Evolutionary conservation across 2,797 vertebrate species (phyloP).

Genomic region (Rhyacichthys aspro): DNA sequence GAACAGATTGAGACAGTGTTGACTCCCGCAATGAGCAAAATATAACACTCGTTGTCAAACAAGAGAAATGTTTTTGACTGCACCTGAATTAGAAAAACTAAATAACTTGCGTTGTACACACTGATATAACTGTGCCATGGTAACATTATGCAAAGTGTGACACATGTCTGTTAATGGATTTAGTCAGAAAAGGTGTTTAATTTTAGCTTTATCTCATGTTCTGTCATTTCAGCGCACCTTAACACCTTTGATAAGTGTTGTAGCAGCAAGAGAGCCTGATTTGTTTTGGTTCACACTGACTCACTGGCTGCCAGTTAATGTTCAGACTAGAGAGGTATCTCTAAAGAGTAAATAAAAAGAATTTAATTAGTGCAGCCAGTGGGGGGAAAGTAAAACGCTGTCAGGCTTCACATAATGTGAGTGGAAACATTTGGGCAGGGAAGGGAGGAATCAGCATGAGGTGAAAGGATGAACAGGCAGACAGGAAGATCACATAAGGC

Average conservation of each 20-base stretch:
- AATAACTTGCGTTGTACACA: no score
- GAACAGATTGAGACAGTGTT: background rate
- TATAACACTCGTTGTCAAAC: no score
- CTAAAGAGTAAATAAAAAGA: slow-evolving; percentile 48
- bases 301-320: slow-evolving; percentile 38
- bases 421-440: slow-evolving; percentile 57
- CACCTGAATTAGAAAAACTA: no score
- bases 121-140: background rate
- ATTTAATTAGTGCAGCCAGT: slow-evolving; percentile 53
- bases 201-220: slow-evolving; percentile 28
- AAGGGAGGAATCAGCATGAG: slow-evolving; percentile 50
- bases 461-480: slow-evolving; percentile 46
- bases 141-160: background rate
- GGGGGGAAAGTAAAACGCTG: slow-evolving; percentile 17
- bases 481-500: slow-evolving; percentile 61
- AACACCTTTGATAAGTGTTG: slow-evolving; percentile 42
- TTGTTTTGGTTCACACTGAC: slow-evolving; percentile 46
- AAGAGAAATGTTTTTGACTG: no score
- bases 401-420: slow-evolving; percentile 23
- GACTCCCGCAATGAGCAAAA: background rate
- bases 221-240: slow-evolving; percentile 31
- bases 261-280: slow-evolving; percentile 32
- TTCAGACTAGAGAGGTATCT: slow-evolving; percentile 27
- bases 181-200: slow-evolving; percentile 13
- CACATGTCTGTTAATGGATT: slow-evolving; percentile 7